Evolutionary conservation across 2,797 vertebrate species (phyloP), one percentile per base, ranked within the genome.

Genomic region (Lates japonicus): DNA sequence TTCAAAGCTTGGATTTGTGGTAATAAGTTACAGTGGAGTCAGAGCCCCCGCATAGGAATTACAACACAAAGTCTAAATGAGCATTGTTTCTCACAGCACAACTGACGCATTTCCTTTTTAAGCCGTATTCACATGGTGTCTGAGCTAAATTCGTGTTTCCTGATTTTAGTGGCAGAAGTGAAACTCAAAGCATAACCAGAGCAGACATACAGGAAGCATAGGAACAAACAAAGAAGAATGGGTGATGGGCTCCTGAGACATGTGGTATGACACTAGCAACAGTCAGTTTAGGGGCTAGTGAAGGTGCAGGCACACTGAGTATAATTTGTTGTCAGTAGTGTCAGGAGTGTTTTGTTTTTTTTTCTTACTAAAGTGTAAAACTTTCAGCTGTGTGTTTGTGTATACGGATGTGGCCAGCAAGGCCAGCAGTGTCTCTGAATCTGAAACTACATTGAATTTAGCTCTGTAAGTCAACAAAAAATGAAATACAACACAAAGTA

Each of bases 111-210:
- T 92, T 95, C 93, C 93, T 81, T 37, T 85, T 78, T 54, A 57
- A 49, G n/a, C 54, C 41, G 51, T 61, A 57, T 66, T 74, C 81
- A 78, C 68, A 31, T 59, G 42, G 9, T 51, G 55, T 78, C 70
- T 29, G 74, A 74, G 77, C 78, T 79, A 82, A 82, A 92, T 87
- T 69, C 89, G 80, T 76, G 64, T 92, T 95, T 95, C 93, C 94
- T 88, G 91, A 83, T 84, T 80, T 72, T 39, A 49, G 48, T 76
- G 49, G 82, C 81, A 92, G 88, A 88, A 87, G 83, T 83, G 81
- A 94, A 90, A 90, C 89, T 81, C 67, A 67, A 76, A 83, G 69
- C 69, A 7, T 39, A 80, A 90, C 77, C 58, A 83, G 78, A 78
- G 39, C 68, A 87, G 83, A 78, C 82, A 60, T 51, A 71, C 77